Percentiles rank a stretch among this genome's conserved stretches.
Conservation (phyloP, 2,797 vertebrate species). For the Xenops minutus region DNA sequence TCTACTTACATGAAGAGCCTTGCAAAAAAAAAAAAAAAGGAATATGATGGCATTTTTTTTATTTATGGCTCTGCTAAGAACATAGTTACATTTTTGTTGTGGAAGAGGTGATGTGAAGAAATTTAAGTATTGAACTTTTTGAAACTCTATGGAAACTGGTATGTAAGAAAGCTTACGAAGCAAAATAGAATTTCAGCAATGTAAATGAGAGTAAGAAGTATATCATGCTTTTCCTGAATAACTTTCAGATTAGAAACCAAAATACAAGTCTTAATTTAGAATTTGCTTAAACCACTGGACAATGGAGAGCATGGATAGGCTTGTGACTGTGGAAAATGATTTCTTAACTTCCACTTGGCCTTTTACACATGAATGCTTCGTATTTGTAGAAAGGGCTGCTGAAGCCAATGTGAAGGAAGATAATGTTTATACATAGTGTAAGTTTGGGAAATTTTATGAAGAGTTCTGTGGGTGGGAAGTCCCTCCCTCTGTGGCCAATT, state of each 20-base stretch:
- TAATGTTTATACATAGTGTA: neutral
- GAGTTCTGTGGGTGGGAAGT: neutral
- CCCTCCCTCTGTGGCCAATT: neutral
- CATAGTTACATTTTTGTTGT: neutral
- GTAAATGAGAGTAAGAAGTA: neutral
- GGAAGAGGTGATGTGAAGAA: neutral
- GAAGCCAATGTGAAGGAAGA: neutral
- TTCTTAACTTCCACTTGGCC: neutral
- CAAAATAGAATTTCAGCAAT: neutral
- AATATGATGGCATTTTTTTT: neutral
- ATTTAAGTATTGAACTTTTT: neutral
- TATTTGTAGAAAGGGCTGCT: neutral
- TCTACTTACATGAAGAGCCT: neutral
- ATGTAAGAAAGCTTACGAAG: neutral
- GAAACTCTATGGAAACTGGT: neutral
- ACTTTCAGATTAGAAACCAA: neutral
- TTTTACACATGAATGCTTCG: neutral
- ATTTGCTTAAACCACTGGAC: neutral
- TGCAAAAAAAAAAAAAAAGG: neutral
- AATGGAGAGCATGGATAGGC: neutral
- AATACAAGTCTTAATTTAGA: neutral
- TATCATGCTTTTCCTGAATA: neutral
- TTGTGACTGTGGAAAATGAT: neutral
- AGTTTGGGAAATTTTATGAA: neutral
- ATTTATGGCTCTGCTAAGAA: neutral